Evolutionary conservation across 2,888 invertebrate species (phyloP), one percentile per base, ranked within the genome.

Genomic region (Coenonympha arcania): DNA sequence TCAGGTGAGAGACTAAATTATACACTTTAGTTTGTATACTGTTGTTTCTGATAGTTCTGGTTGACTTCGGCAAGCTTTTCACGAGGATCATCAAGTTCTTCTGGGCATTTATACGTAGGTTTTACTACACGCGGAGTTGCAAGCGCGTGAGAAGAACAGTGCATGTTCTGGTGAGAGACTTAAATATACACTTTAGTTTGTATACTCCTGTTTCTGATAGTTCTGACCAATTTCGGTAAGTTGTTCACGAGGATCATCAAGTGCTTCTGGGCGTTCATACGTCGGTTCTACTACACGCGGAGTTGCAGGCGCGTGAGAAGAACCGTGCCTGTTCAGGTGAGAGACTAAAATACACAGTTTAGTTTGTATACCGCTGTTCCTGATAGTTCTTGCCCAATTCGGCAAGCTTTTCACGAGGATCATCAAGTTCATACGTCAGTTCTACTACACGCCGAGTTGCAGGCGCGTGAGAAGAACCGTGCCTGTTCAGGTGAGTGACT

Each of bases 11-110:
- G 40, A 97, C 98, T 1, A 96, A 99, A 58, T 85, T 95, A 19
- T 99, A 99, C 75, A 95, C 99, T 20, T 91, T 95, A 55, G 90
- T 99, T 56, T 99, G 99, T 8, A 98, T 99, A 65, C 99, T 99
- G 0, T 88, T 99, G 65, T 97, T 99, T 79, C 88, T 99, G 61
- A 95, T 99, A 49, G 92, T 98, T 11, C 79, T 99, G 59, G 96
- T 97, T 30, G 97, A 98, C 84, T 94, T 98, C 71, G 98, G 98
- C 59, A 97, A 96, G 86, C 88, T 95, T 6, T 94, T 99, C 71
- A 98, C 97, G 0, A 88, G 95, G 58, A 90, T 90, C 55, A 93
- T 98, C 56, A 98, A 98, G 79, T 95, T 94, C 76, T 83, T 95
- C 18, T 96, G 96, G 95, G 92, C 94, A 0, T 95, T 91, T 66